Evolutionary conservation across 2,113 vertebrate species (phyloP), one percentile per base, ranked within the genome.

Genomic region (Charina bottae): DNA sequence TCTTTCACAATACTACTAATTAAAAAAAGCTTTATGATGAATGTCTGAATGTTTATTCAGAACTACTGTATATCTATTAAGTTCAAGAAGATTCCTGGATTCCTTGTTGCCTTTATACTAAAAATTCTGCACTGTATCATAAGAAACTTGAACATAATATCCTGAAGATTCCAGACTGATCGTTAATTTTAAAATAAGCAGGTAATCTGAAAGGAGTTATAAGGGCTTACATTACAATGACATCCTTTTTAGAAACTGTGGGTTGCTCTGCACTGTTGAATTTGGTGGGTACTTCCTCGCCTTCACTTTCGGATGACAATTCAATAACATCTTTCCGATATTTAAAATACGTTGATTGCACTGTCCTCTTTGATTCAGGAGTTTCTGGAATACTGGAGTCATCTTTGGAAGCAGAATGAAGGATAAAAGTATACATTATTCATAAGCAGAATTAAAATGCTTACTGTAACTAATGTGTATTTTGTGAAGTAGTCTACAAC

Each of bases 251-350:
- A 90, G 33, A 72, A 85, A 84, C 94, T 59, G 49, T 87, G 91
- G 64, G 93, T 86, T 0, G 96, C 95, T 88, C 86, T 0, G 28
- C 91, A 92, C 13, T 90, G 24, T 78, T 78, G 59, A 90, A 55
- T 64, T 89, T 85, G n/a, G 88, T 90, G 89, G 94, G 87, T 0
- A 94, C 95, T 86, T 92, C 58, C 37, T 96, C 93, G 53, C 97
- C 97, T 59, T 98, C 98, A 0, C 95, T 97, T 90, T 98, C 98
- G 89, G 98, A 97, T 85, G 96, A 97, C 23, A 94, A 92, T 21
- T 98, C 98, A 1, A 98, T 96, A 94, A 92, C 78, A 98, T 96
- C 90, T 97, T 97, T 95, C 92, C 97, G 94, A 91, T 9, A 94
- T 85, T 94, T 96, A 96, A 98, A 98, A 46, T 93, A 95, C 33